Conservation (phyloP, 2,888 invertebrate species). For the Syrista parreyssii region DNA sequence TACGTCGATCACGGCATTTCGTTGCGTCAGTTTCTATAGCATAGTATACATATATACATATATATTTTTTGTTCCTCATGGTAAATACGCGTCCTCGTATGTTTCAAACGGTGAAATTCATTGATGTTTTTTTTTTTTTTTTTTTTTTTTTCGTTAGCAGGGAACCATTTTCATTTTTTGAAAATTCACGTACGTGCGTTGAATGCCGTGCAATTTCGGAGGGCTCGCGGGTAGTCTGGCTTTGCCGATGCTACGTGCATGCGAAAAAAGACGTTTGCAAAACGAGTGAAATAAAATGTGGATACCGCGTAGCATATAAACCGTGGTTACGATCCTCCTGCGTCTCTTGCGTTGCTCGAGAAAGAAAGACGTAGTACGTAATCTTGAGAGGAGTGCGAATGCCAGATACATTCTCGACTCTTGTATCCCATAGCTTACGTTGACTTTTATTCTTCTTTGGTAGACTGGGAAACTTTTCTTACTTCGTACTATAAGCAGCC, state of each 20-base stretch:
- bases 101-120: neutral
- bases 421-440: neutral
- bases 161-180: conserved; percentile 25
- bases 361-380: neutral
- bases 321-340: conserved; percentile 9
- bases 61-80: neutral
- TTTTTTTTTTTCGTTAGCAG: no score
- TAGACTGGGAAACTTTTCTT: neutral
- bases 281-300: conserved; percentile 36
- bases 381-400: neutral
- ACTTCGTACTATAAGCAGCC: neutral
- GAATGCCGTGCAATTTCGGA: conserved; percentile 21
- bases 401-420: no score
- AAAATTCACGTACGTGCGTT: conserved; percentile 42
- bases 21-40: neutral
- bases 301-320: conserved; percentile 37
- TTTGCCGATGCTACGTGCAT: neutral
- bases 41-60: neutral
- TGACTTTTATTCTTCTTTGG: neutral
- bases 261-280: conserved; percentile 23
- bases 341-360: neutral
- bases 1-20: neutral
- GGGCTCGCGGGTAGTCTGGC: neutral
- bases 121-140: neutral
- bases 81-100: neutral